phyloP scores from a whole-genome alignment of 2,888 invertebrate species.

The Syrista parreyssii region DNA sequence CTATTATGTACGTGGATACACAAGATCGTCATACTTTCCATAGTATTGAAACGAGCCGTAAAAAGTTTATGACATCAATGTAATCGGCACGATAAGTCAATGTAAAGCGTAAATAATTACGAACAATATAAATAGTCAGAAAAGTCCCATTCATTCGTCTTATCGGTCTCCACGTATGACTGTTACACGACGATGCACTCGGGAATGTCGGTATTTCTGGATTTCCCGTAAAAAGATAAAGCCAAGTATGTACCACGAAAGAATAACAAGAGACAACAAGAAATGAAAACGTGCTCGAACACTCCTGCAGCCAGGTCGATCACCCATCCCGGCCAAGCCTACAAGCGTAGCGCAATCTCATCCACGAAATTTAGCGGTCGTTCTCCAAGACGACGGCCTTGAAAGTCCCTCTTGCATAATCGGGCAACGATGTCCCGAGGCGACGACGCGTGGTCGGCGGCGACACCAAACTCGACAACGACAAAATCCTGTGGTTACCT shows the following conservation, averaged over 20 bases:
- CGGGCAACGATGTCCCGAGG: slow-evolving; percentile 19
- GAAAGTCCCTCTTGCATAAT: slow-evolving; percentile 43
- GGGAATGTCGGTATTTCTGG: not conserved
- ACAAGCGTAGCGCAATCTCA: slow-evolving; percentile 36
- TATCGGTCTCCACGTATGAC: not conserved
- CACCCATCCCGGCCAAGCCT: not conserved
- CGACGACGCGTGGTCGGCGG: not conserved
- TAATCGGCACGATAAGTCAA: not conserved
- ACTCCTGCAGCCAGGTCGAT: not conserved
- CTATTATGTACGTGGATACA: too few relatives aligned
- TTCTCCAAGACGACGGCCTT: slow-evolving; percentile 47
- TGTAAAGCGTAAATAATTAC: not conserved
- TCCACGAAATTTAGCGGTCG: slow-evolving; percentile 43
- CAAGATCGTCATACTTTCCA: not conserved
- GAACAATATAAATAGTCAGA: not conserved
- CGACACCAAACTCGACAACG: not conserved
- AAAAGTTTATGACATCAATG: not conserved
- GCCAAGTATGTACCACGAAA: not conserved
- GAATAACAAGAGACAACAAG: not conserved
- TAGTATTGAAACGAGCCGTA: not conserved
- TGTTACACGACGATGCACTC: not conserved
- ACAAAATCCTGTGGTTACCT: not conserved
- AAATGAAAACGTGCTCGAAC: not conserved
- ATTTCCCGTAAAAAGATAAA: not conserved
- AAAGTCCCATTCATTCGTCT: not conserved